Evolutionary conservation across 1,140 invertebrate species (phyloP).

Genomic region (Metopolophium dirhodum): DNA sequence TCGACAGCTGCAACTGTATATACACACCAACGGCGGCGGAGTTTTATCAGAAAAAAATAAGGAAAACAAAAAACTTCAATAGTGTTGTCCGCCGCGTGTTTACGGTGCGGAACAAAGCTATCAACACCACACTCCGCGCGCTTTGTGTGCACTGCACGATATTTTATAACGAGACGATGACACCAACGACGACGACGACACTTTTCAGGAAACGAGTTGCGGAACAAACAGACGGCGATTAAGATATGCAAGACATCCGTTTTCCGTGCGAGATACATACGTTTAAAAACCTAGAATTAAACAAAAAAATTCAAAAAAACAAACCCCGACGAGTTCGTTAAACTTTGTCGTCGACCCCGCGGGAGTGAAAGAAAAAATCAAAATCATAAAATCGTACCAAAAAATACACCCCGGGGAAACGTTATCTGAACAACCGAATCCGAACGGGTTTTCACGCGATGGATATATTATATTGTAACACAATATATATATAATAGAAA

Average conservation of each 20-base stretch:
- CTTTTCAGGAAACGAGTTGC: background rate
- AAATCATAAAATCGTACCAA: constrained; percentile 16
- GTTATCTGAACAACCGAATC: constrained; percentile 36
- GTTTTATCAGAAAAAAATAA: background rate
- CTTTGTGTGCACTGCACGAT: background rate
- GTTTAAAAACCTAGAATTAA: background rate
- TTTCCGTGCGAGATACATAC: background rate
- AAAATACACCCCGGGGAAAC: constrained; percentile 54
- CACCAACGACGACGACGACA: background rate
- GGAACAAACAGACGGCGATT: constrained; percentile 49
- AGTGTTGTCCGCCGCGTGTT: background rate
- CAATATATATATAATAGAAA: constrained; percentile 29
- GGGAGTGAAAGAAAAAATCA: background rate
- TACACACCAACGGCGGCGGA: too few species aligned
- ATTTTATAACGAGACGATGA: background rate
- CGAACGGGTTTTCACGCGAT: constrained; percentile 5
- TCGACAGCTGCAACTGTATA: background rate
- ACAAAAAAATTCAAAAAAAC: background rate
- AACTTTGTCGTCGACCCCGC: background rate
- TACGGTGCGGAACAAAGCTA: constrained; percentile 30
- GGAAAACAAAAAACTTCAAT: background rate
- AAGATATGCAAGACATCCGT: constrained; percentile 29
- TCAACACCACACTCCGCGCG: background rate
- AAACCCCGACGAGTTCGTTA: constrained; percentile 1
- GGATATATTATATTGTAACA: background rate